These are phyloP conservation scores for Eilema griseolum DNA, from an alignment of 2,888 invertebrate genomes.

Conservation along the genomic window DNA sequence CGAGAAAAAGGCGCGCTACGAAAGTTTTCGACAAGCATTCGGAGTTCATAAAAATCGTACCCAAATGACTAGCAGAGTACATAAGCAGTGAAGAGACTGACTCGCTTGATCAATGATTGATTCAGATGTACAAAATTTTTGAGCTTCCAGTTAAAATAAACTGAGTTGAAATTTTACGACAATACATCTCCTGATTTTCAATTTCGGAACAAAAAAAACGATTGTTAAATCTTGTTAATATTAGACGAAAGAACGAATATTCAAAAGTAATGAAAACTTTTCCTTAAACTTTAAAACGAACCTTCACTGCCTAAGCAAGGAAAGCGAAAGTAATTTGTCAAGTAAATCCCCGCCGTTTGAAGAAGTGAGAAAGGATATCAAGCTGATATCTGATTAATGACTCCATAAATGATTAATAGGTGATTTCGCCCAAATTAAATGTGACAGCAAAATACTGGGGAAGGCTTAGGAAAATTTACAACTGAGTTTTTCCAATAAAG, in stretches of 20 bases:
- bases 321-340: slow-evolving; percentile 84
- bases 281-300: slow-evolving; percentile 41
- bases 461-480: slow-evolving; percentile 43
- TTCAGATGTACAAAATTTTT: background rate
- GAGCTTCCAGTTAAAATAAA: background rate
- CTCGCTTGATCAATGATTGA: background rate
- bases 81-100: slow-evolving; percentile 51
- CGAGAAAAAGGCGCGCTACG: slow-evolving; percentile 61
- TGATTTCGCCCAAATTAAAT: slow-evolving; percentile 58
- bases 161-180: background rate
- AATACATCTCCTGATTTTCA: background rate
- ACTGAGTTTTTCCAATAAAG: slow-evolving; percentile 33
- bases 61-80: slow-evolving; percentile 78
- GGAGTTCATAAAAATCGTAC: slow-evolving; percentile 84
- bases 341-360: slow-evolving; percentile 75
- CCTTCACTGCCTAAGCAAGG: slow-evolving; percentile 65
- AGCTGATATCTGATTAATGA: slow-evolving; percentile 74
- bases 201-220: background rate
- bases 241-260: background rate
- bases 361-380: slow-evolving; percentile 66
- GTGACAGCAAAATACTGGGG: slow-evolving; percentile 46
- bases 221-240: background rate
- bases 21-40: slow-evolving; percentile 67
- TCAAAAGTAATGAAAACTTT: background rate
- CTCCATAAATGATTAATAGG: slow-evolving; percentile 71